Conservation (phyloP, 2,113 vertebrate species). For the Poeciliopsis retropinna region DNA sequence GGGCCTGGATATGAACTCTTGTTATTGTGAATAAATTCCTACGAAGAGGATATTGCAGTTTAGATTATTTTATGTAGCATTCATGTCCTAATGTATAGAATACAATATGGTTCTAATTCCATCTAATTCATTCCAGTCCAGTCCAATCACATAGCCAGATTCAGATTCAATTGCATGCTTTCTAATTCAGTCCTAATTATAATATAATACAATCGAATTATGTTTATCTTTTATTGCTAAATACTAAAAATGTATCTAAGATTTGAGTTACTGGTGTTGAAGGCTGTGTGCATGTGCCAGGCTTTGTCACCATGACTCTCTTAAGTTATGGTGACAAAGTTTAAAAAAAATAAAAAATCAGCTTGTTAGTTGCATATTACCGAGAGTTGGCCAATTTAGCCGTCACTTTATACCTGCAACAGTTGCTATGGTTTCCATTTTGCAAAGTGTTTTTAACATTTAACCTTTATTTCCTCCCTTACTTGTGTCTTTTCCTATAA, state of each 20-base stretch:
- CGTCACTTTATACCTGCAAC: constrained; percentile 46
- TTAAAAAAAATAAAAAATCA: constrained; percentile 37
- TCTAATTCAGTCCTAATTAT: too few species aligned
- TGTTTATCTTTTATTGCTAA: background rate
- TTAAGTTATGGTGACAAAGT: constrained; percentile 42
- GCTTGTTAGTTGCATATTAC: constrained; percentile 32
- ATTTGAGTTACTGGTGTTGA: background rate
- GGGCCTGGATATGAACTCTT: background rate
- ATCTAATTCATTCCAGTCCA: background rate
- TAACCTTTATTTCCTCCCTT: constrained; percentile 55
- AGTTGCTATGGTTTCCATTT: constrained; percentile 68
- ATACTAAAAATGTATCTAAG: background rate
- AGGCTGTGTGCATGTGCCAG: background rate
- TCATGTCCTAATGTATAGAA: background rate
- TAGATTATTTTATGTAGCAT: background rate
- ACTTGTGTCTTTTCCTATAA: constrained; percentile 33
- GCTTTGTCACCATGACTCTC: too few species aligned
- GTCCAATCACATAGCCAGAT: background rate
- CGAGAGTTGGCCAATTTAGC: constrained; percentile 35
- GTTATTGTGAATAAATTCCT: background rate
- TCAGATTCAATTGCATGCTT: background rate
- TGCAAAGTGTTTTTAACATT: constrained; percentile 45
- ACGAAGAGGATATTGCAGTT: background rate
- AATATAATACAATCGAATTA: background rate
- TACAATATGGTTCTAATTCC: background rate